These are phyloP conservation scores for Lineus longissimus DNA, from an alignment of 1,140 invertebrate species.

Conservation along the genomic window DNA sequence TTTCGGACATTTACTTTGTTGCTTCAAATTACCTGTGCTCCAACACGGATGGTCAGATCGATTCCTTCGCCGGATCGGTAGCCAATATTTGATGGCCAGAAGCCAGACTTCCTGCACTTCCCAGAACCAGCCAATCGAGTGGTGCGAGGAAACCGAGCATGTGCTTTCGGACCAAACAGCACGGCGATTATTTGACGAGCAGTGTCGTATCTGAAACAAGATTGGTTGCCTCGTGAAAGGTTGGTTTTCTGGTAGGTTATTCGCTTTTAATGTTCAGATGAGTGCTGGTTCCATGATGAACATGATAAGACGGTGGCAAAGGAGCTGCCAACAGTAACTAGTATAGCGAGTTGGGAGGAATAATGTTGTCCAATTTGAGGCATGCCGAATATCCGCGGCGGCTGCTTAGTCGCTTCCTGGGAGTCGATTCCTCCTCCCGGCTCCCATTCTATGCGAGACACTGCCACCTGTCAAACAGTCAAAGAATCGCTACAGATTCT, in stretches of 20 bases:
- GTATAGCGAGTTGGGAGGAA: no score
- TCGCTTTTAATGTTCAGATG: no score
- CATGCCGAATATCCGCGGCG: no score
- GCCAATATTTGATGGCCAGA: conserved; percentile 17
- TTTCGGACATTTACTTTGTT: conserved; percentile 23
- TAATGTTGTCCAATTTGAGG: no score
- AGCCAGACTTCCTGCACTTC: conserved; percentile 21
- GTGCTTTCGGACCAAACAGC: conserved; percentile 30
- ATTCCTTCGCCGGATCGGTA: conserved; percentile 23
- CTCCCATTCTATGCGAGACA: no score
- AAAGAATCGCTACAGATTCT: no score
- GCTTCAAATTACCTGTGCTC: conserved; percentile 10
- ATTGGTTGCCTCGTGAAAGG: not conserved
- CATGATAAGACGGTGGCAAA: no score
- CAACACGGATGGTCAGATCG: conserved; percentile 11
- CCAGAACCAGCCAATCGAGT: conserved; percentile 9
- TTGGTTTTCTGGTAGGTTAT: no score
- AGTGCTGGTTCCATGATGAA: not conserved
- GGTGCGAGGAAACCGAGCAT: conserved; percentile 22
- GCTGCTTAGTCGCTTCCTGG: no score
- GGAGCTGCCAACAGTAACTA: no score
- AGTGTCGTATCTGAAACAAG: conserved; percentile 18
- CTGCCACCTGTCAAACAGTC: no score
- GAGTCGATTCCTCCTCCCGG: no score
- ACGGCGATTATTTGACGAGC: conserved; percentile 21